These are phyloP conservation scores for Thalassoma bifasciatum DNA, from an alignment of 2,113 vertebrate genomes.

Conservation along the genomic window DNA sequence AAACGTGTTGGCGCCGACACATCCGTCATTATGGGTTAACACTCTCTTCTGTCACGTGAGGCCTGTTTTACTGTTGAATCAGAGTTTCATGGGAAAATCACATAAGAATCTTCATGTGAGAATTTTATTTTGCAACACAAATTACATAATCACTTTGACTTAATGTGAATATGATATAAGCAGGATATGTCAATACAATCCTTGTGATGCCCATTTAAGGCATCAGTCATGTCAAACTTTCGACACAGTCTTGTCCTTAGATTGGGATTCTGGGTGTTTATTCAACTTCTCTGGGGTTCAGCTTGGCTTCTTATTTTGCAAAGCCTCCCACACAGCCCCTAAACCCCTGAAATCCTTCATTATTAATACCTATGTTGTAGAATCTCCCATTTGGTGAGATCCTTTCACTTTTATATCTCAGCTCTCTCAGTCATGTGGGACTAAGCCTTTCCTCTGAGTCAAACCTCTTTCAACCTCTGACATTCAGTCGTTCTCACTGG, in stretches of 20 bases:
- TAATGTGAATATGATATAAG: no score
- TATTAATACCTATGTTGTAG: conserved; percentile 61
- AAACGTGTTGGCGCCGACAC: no score
- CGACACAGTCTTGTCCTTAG: neutral
- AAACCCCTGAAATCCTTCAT: conserved; percentile 37
- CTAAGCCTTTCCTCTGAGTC: no score
- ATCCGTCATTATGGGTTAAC: no score
- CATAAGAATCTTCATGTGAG: no score
- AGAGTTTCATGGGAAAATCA: no score
- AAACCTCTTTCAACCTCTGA: neutral
- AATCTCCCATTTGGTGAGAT: conserved; percentile 37
- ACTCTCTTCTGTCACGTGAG: no score
- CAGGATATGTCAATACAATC: neutral
- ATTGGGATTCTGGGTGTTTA: neutral
- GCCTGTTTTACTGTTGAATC: no score
- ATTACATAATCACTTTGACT: no score
- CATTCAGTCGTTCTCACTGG: neutral
- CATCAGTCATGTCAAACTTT: neutral
- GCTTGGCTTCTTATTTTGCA: neutral
- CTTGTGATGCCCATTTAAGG: no score
- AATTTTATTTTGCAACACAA: no score
- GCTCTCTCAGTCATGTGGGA: conserved; percentile 27
- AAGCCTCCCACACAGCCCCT: neutral
- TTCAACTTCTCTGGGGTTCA: neutral
- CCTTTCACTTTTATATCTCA: conserved; percentile 54